These are phyloP conservation scores for Spodoptera picta DNA, from an alignment of 2,888 invertebrate species.

Conservation along the genomic window DNA sequence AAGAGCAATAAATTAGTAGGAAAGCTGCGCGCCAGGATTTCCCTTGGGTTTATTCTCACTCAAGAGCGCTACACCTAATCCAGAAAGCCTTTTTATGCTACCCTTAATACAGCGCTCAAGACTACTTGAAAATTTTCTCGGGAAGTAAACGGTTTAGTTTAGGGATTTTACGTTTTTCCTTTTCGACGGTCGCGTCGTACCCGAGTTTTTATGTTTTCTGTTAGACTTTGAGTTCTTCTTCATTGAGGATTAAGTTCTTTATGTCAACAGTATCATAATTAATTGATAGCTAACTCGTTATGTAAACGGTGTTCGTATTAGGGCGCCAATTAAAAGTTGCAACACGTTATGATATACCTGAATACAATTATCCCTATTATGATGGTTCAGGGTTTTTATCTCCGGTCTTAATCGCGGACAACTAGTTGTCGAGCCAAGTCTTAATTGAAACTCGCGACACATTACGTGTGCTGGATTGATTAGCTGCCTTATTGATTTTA, in stretches of 20 bases:
- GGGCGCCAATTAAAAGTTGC: slow-evolving; percentile 42
- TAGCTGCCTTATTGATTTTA: slow-evolving; percentile 50
- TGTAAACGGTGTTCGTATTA: slow-evolving; percentile 29
- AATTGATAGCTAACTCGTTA: slow-evolving; percentile 34
- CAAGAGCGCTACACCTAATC: slow-evolving; percentile 88
- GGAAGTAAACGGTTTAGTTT: slow-evolving; percentile 80
- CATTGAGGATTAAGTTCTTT: slow-evolving; percentile 29
- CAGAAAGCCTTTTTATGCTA: slow-evolving; percentile 88
- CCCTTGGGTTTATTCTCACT: slow-evolving; percentile 88
- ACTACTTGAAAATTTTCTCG: slow-evolving; percentile 87
- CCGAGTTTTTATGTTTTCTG: slow-evolving; percentile 61
- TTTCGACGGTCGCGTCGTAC: slow-evolving; percentile 60
- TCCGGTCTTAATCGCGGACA: slow-evolving; percentile 44
- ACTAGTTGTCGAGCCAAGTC: slow-evolving; percentile 46
- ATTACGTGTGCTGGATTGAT: slow-evolving; percentile 54
- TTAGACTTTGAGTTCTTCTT: slow-evolving; percentile 26
- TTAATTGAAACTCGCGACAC: slow-evolving; percentile 55
- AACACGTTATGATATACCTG: slow-evolving; percentile 50
- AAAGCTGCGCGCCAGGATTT: slow-evolving; percentile 88
- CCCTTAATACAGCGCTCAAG: slow-evolving; percentile 88
- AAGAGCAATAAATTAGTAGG: slow-evolving; percentile 86
- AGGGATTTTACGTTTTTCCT: slow-evolving; percentile 57
- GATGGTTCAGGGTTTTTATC: slow-evolving; percentile 53
- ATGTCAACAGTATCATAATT: slow-evolving; percentile 35
- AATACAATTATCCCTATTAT: slow-evolving; percentile 56